Conservation (phyloP, 1,140 invertebrate genomes). For the Melipona quadrifasciata region DNA sequence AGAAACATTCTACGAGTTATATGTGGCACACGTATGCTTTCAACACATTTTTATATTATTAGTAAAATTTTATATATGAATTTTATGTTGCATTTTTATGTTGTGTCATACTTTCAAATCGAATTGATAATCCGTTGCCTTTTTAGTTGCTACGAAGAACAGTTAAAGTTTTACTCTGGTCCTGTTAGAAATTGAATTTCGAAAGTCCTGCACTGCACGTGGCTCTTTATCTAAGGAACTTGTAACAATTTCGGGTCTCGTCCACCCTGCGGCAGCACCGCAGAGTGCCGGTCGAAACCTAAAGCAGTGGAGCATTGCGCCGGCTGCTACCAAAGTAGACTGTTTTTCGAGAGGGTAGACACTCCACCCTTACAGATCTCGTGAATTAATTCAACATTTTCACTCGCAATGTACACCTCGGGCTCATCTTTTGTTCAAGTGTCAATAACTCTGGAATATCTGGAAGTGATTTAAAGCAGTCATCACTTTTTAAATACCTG, state of each 20-base stretch:
- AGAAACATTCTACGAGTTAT: neutral
- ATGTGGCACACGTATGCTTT: neutral
- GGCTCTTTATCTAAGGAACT: slow-evolving; percentile 31
- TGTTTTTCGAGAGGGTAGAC: slow-evolving; percentile 27
- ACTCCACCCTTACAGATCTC: slow-evolving; percentile 30
- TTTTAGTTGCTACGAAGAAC: neutral
- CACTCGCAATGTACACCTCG: neutral
- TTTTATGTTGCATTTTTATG: too few relatives aligned
- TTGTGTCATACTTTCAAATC: neutral
- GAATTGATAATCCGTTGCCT: neutral
- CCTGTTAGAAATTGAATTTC: neutral
- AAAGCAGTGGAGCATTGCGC: slow-evolving; percentile 52
- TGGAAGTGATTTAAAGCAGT: neutral
- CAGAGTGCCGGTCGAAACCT: slow-evolving; percentile 64
- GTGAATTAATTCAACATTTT: slow-evolving; percentile 2
- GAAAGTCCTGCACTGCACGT: slow-evolving; percentile 42
- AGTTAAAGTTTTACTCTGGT: neutral
- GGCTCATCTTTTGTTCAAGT: neutral
- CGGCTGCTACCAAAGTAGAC: slow-evolving; percentile 38
- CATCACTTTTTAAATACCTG: neutral
- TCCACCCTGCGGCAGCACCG: slow-evolving; percentile 64
- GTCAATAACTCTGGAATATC: neutral
- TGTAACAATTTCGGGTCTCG: slow-evolving; percentile 63
- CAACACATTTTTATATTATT: neutral
- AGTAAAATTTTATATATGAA: neutral